Conservation (phyloP, 2,888 invertebrate species). For the Clitarchus hookeri region DNA sequence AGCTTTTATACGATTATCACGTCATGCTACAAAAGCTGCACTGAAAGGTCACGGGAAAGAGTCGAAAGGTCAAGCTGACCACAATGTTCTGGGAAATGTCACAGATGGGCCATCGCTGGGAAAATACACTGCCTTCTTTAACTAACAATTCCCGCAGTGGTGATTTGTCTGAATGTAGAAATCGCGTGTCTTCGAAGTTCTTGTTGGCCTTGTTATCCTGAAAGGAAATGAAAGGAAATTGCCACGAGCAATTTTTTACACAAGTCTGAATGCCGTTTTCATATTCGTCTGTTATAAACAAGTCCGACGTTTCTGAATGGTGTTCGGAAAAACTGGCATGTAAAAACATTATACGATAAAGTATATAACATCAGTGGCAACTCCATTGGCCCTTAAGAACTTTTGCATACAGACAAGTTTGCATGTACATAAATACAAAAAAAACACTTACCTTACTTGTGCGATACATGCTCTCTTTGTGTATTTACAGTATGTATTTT, state of each 20-base stretch:
- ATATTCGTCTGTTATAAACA: background rate
- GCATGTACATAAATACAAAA: too few relatives aligned
- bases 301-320: too few relatives aligned
- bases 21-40: background rate
- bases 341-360: too few relatives aligned
- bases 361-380: too few relatives aligned
- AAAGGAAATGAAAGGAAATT: background rate
- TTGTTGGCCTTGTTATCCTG: background rate
- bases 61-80: background rate
- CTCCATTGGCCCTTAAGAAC: too few relatives aligned
- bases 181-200: background rate
- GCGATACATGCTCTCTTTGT: too few relatives aligned
- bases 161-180: background rate
- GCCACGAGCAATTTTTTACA: background rate
- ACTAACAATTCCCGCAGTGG: background rate
- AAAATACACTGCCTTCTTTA: background rate
- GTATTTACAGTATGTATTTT: too few relatives aligned
- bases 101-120: background rate
- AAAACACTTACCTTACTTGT: too few relatives aligned
- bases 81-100: background rate
- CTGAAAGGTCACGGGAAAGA: background rate
- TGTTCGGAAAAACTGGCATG: too few relatives aligned
- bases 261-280: background rate
- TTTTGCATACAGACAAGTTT: too few relatives aligned
- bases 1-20: background rate